Percentiles rank a stretch among this genome's conserved stretches.
Conservation (phyloP, 30 jellyfish, hydroid and myxozoan species). For the Chrysaora quinquecirrha region DNA sequence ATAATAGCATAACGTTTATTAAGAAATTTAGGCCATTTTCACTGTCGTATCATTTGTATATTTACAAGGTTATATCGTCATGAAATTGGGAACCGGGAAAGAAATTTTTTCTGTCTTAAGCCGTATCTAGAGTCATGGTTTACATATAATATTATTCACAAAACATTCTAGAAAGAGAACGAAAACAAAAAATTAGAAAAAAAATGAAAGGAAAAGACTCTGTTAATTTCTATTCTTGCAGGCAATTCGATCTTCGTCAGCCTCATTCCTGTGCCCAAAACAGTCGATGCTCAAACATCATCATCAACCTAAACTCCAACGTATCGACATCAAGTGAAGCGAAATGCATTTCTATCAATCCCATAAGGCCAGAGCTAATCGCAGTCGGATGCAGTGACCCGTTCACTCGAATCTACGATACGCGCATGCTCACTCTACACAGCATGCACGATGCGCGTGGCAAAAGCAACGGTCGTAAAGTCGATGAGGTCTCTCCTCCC, state of each 20-base stretch:
- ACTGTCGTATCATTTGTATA: too few species aligned
- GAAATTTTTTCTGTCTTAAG: too few species aligned
- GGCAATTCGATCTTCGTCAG: constrained; percentile 95
- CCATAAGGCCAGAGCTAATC: constrained; percentile 83
- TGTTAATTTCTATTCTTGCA: too few species aligned
- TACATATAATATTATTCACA: too few species aligned
- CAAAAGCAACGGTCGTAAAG: constrained; percentile 58
- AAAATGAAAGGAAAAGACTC: too few species aligned
- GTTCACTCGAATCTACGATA: constrained; percentile 88
- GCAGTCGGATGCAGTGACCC: constrained; percentile 99
- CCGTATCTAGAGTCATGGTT: too few species aligned
- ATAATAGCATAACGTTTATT: too few species aligned
- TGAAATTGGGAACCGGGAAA: too few species aligned
- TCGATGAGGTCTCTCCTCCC: constrained; percentile 62
- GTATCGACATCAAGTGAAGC: constrained; percentile 85
- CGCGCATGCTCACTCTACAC: constrained; percentile 83
- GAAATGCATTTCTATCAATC: constrained; percentile 93
- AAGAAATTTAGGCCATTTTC: too few species aligned
- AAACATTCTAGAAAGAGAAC: too few species aligned
- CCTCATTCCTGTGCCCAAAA: constrained; percentile 74
- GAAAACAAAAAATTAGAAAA: too few species aligned
- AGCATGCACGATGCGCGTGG: constrained; percentile 66
- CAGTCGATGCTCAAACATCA: constrained; percentile 75
- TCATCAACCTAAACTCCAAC: constrained; percentile 69
- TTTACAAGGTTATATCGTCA: too few species aligned